Base-by-base conservation (phyloP, 23 tunicate genomes). In the Trididemnum clinides region DNA sequence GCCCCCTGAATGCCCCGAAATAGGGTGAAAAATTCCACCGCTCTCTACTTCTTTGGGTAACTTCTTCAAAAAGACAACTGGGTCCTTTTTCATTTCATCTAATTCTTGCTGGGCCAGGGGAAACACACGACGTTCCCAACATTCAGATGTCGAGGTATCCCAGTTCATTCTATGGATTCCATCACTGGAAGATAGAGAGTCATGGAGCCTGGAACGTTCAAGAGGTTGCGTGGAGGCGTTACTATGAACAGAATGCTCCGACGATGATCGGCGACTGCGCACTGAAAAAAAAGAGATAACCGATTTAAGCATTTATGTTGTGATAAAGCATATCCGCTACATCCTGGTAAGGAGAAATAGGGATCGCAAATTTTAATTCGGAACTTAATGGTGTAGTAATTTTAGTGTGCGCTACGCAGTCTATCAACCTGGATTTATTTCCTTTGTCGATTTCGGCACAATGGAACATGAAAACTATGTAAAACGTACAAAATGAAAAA, bases 61-160 rank as follows among this genome's bases (percentile, higher is more conserved):
- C 50, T 83, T 54, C 34, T 71, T 21, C 32, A 34, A 21, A 31
- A 33, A 63, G 28, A 87, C 81, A 3, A 87, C 85, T 2, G 91
- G 91, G 2, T 78, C 74, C 39, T 80, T 87, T 58, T 35, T 77
- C 88, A 92, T 83, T 58, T 88, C 82, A 10, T 66, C 78, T 44
- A 74, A 22, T 26, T 92, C 91, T 20, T 65, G 84, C 62, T 92
- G 88, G 64, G 19, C 44, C 1, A 92, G 64, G 1, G 97, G 97
- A 70, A 92, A 92, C 10, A 49, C 20, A 2, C 97, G 88, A 0
- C 25, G 49, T 33, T 87, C 88, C 97, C 97, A 92, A 25, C 50
- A 34, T 7, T 39, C 84, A 4, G 34, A 72, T 12, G 20, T 69
- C 21, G 78, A 69, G 59, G 69, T 51, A 28, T 80, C 91, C 5